Evolutionary conservation across 1,140 invertebrate species (phyloP).

Genomic region (Proctacanthus coquilletti): DNA sequence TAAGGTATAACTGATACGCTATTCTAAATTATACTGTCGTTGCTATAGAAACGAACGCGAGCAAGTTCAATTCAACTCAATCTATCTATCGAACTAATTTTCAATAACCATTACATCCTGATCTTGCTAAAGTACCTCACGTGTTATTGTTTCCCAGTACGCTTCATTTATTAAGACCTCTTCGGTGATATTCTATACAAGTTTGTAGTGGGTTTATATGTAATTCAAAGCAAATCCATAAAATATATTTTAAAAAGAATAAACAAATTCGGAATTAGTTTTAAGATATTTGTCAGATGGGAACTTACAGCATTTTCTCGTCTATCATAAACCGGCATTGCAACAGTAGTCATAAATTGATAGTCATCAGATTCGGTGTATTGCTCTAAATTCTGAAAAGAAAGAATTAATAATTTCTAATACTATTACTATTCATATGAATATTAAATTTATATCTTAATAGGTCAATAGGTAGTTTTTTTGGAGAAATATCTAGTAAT

Average conservation of each 20-base stretch:
- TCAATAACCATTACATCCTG: no score
- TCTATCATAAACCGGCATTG: conserved; percentile 79
- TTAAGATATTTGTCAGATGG: neutral
- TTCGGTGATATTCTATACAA: conserved; percentile 80
- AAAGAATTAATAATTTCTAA: no score
- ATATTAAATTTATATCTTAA: no score
- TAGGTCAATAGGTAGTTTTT: no score
- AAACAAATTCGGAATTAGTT: conserved; percentile 15
- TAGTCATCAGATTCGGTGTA: conserved; percentile 43
- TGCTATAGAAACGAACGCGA: no score
- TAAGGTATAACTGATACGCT: no score
- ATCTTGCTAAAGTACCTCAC: conserved; percentile 69
- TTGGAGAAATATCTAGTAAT: no score
- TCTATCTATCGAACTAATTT: no score
- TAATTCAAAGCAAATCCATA: conserved; percentile 14
- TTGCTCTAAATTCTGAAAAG: conserved; percentile 43
- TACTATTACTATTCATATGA: no score
- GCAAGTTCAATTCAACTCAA: no score
- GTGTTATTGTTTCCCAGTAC: conserved; percentile 76
- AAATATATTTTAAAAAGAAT: conserved; percentile 25
- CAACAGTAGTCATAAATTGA: conserved; percentile 76
- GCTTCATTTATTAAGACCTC: conserved; percentile 84
- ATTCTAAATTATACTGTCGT: no score
- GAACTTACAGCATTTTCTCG: conserved; percentile 56
- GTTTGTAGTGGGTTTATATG: conserved; percentile 18